These are phyloP conservation scores for Melanargia galathea DNA, from an alignment of 2,888 invertebrate genomes.

Conservation along the genomic window DNA sequence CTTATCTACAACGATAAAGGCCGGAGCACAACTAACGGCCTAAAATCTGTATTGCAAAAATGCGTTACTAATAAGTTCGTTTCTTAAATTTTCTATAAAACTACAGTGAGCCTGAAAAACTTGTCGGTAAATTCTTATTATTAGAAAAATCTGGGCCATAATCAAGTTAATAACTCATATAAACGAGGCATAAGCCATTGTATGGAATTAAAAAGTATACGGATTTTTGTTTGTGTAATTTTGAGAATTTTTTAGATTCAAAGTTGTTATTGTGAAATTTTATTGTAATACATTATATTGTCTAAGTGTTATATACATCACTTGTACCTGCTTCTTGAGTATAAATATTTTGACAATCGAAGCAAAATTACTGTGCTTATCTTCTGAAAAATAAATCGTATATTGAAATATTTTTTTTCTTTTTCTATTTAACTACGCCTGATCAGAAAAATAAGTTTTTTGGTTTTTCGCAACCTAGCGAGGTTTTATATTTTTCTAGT, in stretches of 20 bases:
- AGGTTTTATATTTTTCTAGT: no score
- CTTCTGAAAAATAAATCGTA: conserved; percentile 79
- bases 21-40: background rate
- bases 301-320: conserved; percentile 77
- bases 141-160: no score
- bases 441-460: no score
- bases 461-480: background rate
- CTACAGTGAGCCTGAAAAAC: background rate
- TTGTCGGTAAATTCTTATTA: no score
- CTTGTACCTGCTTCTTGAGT: conserved; percentile 79
- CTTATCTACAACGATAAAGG: no score
- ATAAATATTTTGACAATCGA: conserved; percentile 79
- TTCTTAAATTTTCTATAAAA: background rate
- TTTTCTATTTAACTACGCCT: conserved; percentile 45
- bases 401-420: conserved; percentile 63
- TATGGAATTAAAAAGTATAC: background rate
- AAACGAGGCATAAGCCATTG: no score
- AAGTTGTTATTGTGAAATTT: conserved; percentile 52
- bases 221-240: conserved; percentile 26
- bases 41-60: no score
- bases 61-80: no score
- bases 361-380: conserved; percentile 82
- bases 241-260: conserved; percentile 51
- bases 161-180: no score
- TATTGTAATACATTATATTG: conserved; percentile 52